Base-by-base conservation (phyloP, 2,888 invertebrate species). In the Plebejus anna region DNA sequence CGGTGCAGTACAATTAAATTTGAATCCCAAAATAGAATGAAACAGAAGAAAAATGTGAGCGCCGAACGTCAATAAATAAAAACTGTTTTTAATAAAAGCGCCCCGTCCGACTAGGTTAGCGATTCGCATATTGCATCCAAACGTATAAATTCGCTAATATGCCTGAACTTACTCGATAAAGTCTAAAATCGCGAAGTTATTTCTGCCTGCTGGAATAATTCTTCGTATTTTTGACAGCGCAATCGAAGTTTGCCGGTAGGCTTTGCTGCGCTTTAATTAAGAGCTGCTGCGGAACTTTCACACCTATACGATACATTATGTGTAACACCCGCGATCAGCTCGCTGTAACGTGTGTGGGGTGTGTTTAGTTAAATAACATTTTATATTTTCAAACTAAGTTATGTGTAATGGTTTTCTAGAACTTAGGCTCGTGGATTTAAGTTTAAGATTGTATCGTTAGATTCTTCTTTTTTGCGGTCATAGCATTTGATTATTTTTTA, bases 171-270 rank as follows among this genome's bases (percentile, higher is more conserved):
- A 84, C 81, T 82, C 91, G 93, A 93, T 93, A 94, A 91, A 91
- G 89, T 89, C 92, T 91, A 92, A 93, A 92, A 91, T 92, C 89
- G 91, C 85, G 85, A 91, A 93, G 89, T 93, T 92, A 93, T 92
- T 92, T 89, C 87, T 76, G 76, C 89, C 89, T 88, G 85, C 87
- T 86, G 87, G 89, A 90, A 93, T 94, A 93, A 93, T 92, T 93
- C 93, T 92, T 93, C 88, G 91, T 90, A 92, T 94, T 93, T 94
- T 94, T 94, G 93, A 94, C 93, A 93, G 94, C 88, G 90, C 91
- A 92, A 93, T 94, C 91, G 93, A 93, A 93, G 91, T 93, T 92
- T 89, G 88, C 89, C 90, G 87, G 91, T 89, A 90, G 91, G 90
- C 90, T 80, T 82, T 85, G 88, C 88, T 86, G 85, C 84, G 88